These are phyloP conservation scores for Drosophila parthenogenetica DNA, from an alignment of 2,888 invertebrate species.

Conservation along the genomic window DNA sequence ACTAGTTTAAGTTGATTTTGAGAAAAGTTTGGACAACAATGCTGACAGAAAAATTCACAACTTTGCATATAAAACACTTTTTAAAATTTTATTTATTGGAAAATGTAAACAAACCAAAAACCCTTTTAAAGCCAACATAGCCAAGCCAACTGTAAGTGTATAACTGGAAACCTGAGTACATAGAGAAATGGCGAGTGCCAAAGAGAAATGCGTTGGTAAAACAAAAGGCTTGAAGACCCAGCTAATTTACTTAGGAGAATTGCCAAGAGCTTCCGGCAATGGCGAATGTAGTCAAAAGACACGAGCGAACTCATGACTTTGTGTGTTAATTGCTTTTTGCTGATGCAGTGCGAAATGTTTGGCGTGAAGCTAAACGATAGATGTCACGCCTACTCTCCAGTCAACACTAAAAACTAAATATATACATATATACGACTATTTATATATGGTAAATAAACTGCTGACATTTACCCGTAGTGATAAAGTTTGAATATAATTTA, in stretches of 20 bases:
- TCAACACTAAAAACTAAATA: neutral
- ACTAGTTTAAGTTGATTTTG: neutral
- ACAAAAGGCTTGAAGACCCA: slow-evolving; percentile 22
- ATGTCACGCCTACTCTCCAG: slow-evolving; percentile 4
- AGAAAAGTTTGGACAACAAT: neutral
- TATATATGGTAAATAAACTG: slow-evolving; percentile 30
- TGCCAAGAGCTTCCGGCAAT: slow-evolving; percentile 43
- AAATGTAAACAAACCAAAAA: neutral
- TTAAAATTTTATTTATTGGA: too few relatives aligned
- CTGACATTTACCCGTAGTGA: slow-evolving; percentile 42
- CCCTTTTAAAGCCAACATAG: too few relatives aligned
- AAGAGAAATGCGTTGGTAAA: slow-evolving; percentile 30
- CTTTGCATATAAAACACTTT: neutral
- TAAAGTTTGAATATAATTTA: slow-evolving; percentile 14
- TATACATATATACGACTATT: slow-evolving; percentile 7
- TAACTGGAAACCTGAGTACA: slow-evolving; percentile 15
- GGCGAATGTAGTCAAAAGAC: slow-evolving; percentile 12
- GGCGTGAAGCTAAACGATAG: slow-evolving; percentile 10
- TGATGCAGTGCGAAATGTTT: slow-evolving; percentile 22
- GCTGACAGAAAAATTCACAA: neutral
- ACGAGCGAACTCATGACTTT: slow-evolving; percentile 29
- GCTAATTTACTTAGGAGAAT: slow-evolving; percentile 35
- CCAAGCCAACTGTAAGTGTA: neutral
- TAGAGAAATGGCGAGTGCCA: slow-evolving; percentile 20
- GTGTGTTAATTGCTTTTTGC: slow-evolving; percentile 50